Evolutionary conservation across 2,797 vertebrate species (phyloP), one percentile per base, ranked within the genome.

Genomic region (Acomys russatus): DNA sequence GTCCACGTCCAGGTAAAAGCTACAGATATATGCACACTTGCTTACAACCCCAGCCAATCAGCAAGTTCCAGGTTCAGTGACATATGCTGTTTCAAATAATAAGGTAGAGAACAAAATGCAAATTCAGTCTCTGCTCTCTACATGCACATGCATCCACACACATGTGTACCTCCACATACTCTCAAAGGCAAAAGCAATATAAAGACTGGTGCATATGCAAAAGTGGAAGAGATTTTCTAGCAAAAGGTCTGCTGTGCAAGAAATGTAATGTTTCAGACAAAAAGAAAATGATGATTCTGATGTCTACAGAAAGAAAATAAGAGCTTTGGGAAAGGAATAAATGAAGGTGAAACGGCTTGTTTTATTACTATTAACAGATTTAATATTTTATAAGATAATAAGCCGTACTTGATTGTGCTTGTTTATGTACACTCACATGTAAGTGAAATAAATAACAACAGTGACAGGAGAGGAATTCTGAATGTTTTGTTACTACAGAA

Each of bases 401-500:
- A 28, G 15, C 82, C 56, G 11, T 61, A 63, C 84, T 59, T 90
- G 56, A 74, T 77, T 64, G 9, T 71, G 6, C 74, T 56, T 61
- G 22, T 82, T 78, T n/a, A 64, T 23, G 0, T 90, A 28, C 64
- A 33, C 3, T 35, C 91, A 35, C 20, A 9, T 73, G 54, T 74
- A 86, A 38, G 6, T 68, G 15, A 87, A 86, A 95, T 74, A 79
- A 92, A 83, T 78, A 66, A 87, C 3, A 96, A 12, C 7, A 63
- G 20, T 38, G 18, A 94, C 61, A 20, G 30, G 61, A 93, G 54
- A 88, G 17, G 18, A 96, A 76, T 88, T 84, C 20, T 18, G n/a
- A 59, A 38, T 74, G 76, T 84, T 96, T 83, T 94, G 35, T 90
- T 93, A 92, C 61, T 74, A 80, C 20, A 92, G 74, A 14, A 33